Evolutionary conservation across 2,113 vertebrate species (phyloP).

Genomic region (Dasyurus viverrinus): DNA sequence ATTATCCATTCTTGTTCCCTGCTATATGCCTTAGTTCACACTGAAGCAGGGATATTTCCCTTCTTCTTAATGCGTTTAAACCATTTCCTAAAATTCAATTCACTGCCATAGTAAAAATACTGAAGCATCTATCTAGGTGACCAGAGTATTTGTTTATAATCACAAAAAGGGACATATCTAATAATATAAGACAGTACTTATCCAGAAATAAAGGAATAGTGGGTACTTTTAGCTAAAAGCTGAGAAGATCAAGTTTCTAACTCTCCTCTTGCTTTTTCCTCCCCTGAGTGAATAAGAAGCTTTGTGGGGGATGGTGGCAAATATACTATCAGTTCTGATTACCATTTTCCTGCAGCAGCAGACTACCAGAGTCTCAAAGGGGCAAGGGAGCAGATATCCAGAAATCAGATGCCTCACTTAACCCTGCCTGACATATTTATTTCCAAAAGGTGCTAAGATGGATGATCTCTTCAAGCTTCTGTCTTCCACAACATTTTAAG

Average conservation of each 20-base stretch:
- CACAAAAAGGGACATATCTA: not conserved
- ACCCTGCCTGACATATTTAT: not conserved
- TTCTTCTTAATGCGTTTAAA: not conserved
- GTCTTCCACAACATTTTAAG: not conserved
- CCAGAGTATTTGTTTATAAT: not conserved
- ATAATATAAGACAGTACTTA: not conserved
- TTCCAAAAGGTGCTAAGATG: not conserved
- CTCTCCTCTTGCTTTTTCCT: not conserved
- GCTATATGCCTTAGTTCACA: not conserved
- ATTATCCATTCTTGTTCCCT: not conserved
- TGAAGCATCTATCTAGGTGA: not conserved
- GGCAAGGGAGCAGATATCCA: not conserved
- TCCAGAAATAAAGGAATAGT: not conserved
- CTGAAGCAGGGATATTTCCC: not conserved
- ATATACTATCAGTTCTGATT: not conserved
- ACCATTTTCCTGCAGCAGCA: not conserved
- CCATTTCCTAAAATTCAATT: not conserved
- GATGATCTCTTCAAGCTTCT: not conserved
- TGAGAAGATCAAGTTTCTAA: not conserved
- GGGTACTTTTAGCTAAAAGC: not conserved
- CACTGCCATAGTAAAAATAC: not conserved
- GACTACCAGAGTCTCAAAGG: not conserved
- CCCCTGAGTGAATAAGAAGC: not conserved
- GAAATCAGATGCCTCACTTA: not conserved
- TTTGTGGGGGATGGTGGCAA: not conserved